Evolutionary conservation across 2,888 invertebrate species (phyloP), one percentile per base, ranked within the genome.

Genomic region (Hyposoter dolosus): DNA sequence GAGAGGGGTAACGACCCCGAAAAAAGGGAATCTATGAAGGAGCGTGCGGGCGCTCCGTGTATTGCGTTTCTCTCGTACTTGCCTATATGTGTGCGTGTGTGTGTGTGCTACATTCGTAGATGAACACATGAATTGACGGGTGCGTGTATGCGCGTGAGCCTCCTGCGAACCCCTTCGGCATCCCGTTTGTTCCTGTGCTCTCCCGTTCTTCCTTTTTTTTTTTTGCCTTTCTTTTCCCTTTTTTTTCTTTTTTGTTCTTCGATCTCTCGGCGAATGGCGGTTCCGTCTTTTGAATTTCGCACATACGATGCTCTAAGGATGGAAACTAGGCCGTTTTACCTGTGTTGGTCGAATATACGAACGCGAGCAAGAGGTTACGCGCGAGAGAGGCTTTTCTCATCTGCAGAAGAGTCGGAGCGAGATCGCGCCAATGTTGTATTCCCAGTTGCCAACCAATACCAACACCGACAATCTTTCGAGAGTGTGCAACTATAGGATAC

Each of bases 1-100:
- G 79, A 90, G 92, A 91, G 89, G 92, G 93, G 92, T 93, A 94
- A 93, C 93, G 93, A 94, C 93, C 93, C 92, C 91, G 91, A 84
- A 87, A 89, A 88, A 89, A 88, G 86, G 88, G 86, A 90, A 88
- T 84, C 84, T 85, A 88, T 88, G 76, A 88, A 87, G 69, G 88
- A 89, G 87, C 89, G 90, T 90, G 90, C 90, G 90, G 90, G 90
- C 90, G 83, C 79, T 89, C 84, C 75, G 82, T 82, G 4, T 47
- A 50, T 68, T 74, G 45, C 76, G 69, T 80, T 77, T 65, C 75
- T 71, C 69, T 83, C 75, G 53, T 19, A 23, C 43, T 35, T 6
- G 35, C 3, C 35, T 3, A 35, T 35, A 47, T 19, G 47, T 28
- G 23, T 15, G 6, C 53, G 35, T 50, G 78, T 45, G 47, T 47